These are phyloP conservation scores for Elgaria multicarinata DNA, from an alignment of 2,113 vertebrate genomes.

Conservation along the genomic window DNA sequence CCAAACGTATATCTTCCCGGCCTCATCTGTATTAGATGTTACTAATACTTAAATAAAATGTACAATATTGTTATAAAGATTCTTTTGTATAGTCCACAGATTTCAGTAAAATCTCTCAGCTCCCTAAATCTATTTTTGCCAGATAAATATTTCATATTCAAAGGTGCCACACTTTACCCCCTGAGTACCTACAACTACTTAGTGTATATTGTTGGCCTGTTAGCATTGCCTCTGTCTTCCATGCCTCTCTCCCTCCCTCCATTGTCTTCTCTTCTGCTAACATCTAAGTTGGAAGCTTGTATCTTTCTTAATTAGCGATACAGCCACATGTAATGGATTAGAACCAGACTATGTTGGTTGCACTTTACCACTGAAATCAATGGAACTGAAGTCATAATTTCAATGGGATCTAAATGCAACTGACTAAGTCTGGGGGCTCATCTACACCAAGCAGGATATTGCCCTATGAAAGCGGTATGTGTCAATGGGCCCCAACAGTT, in stretches of 20 bases:
- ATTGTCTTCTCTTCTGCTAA: background rate
- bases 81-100: background rate
- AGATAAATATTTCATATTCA: background rate
- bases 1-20: background rate
- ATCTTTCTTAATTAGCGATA: background rate
- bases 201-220: background rate
- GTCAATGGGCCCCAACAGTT: too few species aligned
- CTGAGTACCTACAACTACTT: background rate
- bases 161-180: background rate
- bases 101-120: background rate
- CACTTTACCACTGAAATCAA: background rate
- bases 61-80: accelerated
- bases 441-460: too few species aligned
- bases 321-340: background rate
- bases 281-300: background rate
- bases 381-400: background rate
- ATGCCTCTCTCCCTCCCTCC: background rate
- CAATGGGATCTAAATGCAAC: background rate
- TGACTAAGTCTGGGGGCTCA: too few species aligned
- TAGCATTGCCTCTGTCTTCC: background rate
- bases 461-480: too few species aligned
- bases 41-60: slow-evolving; percentile 20
- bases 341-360: background rate
- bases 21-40: background rate
- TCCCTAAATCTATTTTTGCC: background rate